Base-by-base conservation (phyloP, 2,113 vertebrate species). In the Oophaga pumilio region DNA sequence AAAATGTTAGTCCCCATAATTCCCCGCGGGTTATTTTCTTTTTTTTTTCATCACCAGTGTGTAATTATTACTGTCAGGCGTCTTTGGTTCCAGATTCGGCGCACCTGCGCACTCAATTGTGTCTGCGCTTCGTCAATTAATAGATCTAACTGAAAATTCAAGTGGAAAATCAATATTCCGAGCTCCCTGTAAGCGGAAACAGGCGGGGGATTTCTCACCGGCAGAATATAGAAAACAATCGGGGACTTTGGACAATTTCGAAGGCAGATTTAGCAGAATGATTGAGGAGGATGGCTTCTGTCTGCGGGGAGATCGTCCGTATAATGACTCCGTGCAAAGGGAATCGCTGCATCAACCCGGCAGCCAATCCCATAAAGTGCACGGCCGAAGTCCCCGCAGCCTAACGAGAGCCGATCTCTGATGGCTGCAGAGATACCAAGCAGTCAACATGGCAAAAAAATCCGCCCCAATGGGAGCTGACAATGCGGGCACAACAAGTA, bases 101-200 rank as follows among this genome's bases (percentile, higher is more conserved):
- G 50, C 76, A 77, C 76, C 76, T 77, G 76, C 49, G 24, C 76
- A 3, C 71, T 74, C 71, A 50, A 50, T 74, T 77, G n/a, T 79
- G 76, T 57, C 53, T 79, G 52, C 10, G 76, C 76, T 26, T 57
- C 28, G 76, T 57, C 76, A 57, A 79, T 79, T 79, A 79, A 79
- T 79, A 26, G 28, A 57, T 26, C 76, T 26, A 57, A 79, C 76
- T 18, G 52, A 28, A 79, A 79, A 79, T 79, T 59, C 76, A 79
- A 79, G 76, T 79, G 76, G 59, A 60, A 82, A 82, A 82, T 82
- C 79, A 60, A 82, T 62, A 82, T 64, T 13, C 52, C 28, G 79
- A 82, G 78, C 78, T 81, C 56, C 43, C 33, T 62, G 26, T 60
- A 62, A 81, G 59, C 12, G 24, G 59, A 82, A 82, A 82, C 8